Base-by-base conservation (phyloP, 2,113 vertebrate genomes). In the Anser cygnoides region DNA sequence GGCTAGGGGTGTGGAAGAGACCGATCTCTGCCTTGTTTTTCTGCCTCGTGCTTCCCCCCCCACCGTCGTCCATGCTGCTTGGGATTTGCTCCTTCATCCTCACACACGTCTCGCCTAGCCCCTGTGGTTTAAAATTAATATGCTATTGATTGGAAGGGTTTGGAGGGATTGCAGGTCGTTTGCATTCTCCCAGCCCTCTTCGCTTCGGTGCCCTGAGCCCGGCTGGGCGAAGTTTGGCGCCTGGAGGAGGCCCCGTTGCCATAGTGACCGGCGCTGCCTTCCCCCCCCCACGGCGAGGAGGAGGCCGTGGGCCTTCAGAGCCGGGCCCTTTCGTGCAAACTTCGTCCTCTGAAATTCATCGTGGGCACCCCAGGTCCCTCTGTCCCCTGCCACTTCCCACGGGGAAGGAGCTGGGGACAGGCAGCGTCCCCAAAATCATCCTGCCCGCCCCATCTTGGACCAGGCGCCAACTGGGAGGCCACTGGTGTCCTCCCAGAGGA, bases 211-310 rank as follows among this genome's bases (percentile, higher is more conserved):
- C 49, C 72, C 54, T 49, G 71, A 76, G 81, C 84, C 70, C 1
- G 28, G 39, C 90, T 80, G 74, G 81, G 71, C 1, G 17, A 92
- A 90, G 68, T 93, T 95, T 54, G 84, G 80, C 14, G 0, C 63
- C 85, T 72, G 81, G 85, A 55, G 90, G 2, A 90, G 95, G n/a
- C 37, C 57, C 29, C 90, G 92, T 95, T 94, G 92, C 96, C 25
- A 92, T 96, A 65, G 92, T 74, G 87, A 95, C 95, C n/a, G 14
- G 84, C 14, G 1, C 86, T 81, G 92, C 88, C 90, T 93, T 96
- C 91, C 78, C 95, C 78, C 84, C 13, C 82, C 94, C 78, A 81
- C 13, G 0, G 0, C 0, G 22, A 93, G 75, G 87, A 90, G 73
- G 50, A 90, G 70, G 75, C 37, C 1, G 0, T 58, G 13, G 78